These are phyloP conservation scores for Galago senegalensis DNA, from an alignment of 2,797 vertebrate genomes.

Conservation along the genomic window DNA sequence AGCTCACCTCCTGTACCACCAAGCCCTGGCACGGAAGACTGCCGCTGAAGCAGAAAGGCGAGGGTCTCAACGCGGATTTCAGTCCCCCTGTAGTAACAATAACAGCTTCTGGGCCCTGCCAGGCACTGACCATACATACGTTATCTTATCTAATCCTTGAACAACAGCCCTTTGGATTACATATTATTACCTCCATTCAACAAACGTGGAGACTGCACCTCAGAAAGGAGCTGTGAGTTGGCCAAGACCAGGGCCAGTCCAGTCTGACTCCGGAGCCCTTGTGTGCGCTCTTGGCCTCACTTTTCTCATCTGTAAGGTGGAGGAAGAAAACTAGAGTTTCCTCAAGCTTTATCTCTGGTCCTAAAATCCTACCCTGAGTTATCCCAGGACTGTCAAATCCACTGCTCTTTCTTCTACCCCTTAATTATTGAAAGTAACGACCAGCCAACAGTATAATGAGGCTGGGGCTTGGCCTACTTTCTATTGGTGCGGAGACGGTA, in stretches of 20 bases:
- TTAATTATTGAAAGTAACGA: not conserved
- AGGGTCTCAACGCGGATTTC: not conserved
- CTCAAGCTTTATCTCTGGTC: conserved; percentile 17
- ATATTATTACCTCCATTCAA: not conserved
- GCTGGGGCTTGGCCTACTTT: not conserved
- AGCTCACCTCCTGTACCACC: too few relatives aligned
- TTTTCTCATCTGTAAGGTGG: not conserved
- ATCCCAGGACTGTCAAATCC: not conserved
- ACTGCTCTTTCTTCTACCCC: not conserved
- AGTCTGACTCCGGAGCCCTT: not conserved
- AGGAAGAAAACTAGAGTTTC: not conserved
- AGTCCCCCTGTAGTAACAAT: not conserved
- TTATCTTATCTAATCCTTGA: not conserved
- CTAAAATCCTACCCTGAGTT: not conserved
- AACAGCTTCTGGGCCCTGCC: not conserved
- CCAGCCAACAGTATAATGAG: not conserved
- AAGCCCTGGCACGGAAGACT: not conserved
- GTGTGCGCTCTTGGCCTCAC: not conserved
- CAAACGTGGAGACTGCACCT: not conserved
- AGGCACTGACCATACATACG: not conserved
- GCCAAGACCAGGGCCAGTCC: not conserved
- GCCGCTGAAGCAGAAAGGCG: not conserved
- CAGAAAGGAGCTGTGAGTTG: not conserved
- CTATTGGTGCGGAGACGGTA: not conserved
- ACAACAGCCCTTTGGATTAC: not conserved